A percentile compares a stretch with the other conserved stretches of the same genome.
phyloP scores from a whole-genome alignment of 23 tunicate species.

The Styela clava region DNA sequence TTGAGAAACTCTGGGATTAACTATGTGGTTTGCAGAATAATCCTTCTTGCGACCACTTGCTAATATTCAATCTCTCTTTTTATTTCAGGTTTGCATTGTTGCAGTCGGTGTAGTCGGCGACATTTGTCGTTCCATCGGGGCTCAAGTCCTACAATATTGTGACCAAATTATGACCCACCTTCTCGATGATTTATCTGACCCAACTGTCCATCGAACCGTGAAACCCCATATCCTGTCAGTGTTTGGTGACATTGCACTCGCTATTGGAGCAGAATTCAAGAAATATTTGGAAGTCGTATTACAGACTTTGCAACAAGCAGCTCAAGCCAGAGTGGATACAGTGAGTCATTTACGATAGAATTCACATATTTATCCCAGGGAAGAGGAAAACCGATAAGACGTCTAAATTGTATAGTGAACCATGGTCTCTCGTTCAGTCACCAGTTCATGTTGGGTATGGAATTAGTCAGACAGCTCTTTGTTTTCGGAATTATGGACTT shows the following conservation, averaged over 20 bases:
- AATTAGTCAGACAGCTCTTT: no score
- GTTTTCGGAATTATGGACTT: no score
- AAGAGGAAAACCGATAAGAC: no score
- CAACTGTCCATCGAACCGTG: conserved; percentile 82
- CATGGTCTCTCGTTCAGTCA: no score
- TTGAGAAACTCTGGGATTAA: no score
- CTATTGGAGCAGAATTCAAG: conserved; percentile 78
- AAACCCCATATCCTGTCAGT: conserved; percentile 96
- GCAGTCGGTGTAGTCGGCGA: conserved; percentile 98
- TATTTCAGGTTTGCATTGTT: conserved; percentile 87
- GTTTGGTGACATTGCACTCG: conserved; percentile 91
- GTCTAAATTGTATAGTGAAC: no score
- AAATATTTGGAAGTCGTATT: conserved; percentile 71
- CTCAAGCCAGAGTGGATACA: conserved; percentile 81
- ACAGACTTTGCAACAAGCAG: conserved; percentile 94
- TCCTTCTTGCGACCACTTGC: no score
- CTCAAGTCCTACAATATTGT: conserved; percentile 52
- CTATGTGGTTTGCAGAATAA: no score
- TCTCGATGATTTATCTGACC: conserved; percentile 65
- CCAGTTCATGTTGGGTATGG: no score
- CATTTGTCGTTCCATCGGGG: conserved; percentile 86
- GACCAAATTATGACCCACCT: conserved; percentile 83
- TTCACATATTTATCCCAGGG: no score
- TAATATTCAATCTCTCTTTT: no score
- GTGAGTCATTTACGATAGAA: conserved; percentile 26